phyloP scores from a whole-genome alignment of 2,797 vertebrate genomes.

The Scolopax rusticola region DNA sequence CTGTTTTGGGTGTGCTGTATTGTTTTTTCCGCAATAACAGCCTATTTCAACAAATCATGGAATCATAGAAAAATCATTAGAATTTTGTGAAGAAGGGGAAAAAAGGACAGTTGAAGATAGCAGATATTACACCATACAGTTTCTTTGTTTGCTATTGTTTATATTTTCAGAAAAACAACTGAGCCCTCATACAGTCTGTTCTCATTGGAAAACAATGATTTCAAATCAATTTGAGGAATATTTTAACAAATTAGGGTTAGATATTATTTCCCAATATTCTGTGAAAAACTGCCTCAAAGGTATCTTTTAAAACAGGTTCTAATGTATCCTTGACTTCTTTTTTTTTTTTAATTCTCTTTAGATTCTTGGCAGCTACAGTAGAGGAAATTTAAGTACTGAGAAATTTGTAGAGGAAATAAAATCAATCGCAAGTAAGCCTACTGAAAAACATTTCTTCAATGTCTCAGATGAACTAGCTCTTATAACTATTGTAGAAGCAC shows the following conservation, averaged over 20 bases:
- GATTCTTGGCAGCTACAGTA: conserved; percentile 95
- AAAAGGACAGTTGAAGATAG: not conserved
- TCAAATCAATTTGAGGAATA: not conserved
- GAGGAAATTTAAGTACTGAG: conserved; percentile 88
- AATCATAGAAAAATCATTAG: not conserved
- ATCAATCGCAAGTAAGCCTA: conserved; percentile 89
- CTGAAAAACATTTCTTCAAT: conserved; percentile 96
- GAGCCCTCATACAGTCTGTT: not conserved
- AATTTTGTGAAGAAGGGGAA: not conserved
- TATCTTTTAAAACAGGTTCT: not conserved
- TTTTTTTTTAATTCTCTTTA: conserved; percentile 62
- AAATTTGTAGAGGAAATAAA: conserved; percentile 93
- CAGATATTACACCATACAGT: not conserved
- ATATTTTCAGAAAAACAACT: not conserved
- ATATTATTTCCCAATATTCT: not conserved
- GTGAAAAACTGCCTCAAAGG: not conserved
- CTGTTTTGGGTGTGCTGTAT: not conserved
- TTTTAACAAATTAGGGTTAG: not conserved
- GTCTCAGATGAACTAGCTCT: conserved; percentile 93
- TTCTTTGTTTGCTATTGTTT: not conserved
- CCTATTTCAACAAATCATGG: not conserved
- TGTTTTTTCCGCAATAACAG: not conserved
- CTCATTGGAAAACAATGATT: not conserved
- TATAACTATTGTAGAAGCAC: conserved; percentile 89
- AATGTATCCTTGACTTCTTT: not conserved